Conservation (phyloP, 2,113 vertebrate genomes). For the Pedionomus torquatus region DNA sequence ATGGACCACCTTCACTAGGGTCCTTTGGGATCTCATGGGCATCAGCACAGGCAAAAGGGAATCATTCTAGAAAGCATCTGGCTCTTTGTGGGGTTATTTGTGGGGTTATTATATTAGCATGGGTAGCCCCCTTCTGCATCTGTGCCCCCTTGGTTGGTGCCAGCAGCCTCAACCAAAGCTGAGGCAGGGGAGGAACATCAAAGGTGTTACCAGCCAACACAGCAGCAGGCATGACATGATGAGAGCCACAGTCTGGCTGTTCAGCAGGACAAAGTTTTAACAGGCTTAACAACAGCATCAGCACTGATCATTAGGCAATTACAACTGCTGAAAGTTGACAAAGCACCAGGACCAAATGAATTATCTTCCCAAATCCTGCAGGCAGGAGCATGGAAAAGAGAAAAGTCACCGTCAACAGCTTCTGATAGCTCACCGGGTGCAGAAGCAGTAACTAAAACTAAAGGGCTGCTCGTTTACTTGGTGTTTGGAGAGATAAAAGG, state of each 20-base stretch:
- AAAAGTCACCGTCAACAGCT: conserved; percentile 10
- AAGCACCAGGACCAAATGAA: conserved; percentile 55
- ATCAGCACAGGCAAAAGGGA: rapidly evolving
- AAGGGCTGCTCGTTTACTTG: conserved; percentile 37
- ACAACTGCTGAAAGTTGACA: conserved; percentile 55
- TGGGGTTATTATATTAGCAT: neutral
- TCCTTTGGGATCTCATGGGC: rapidly evolving
- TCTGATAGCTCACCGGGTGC: conserved; percentile 42
- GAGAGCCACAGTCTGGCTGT: conserved; percentile 1
- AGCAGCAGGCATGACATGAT: conserved; percentile 8
- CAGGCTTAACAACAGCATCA: conserved; percentile 61
- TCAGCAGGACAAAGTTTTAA: conserved; percentile 62
- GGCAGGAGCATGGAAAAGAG: conserved; percentile 14
- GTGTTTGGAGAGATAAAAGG: conserved; percentile 50
- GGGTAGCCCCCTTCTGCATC: neutral
- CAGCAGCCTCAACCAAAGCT: neutral
- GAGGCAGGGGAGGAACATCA: neutral
- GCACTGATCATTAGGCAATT: conserved; percentile 65
- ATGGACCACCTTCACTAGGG: neutral
- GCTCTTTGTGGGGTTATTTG: neutral
- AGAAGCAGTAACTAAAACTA: conserved; percentile 36
- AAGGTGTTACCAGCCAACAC: neutral
- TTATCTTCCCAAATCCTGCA: conserved; percentile 59
- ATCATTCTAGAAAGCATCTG: neutral
- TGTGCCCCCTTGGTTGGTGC: rapidly evolving